Percentiles rank a stretch among this genome's conserved stretches.
Evolutionary conservation across 2,797 vertebrate genomes (phyloP).

Genomic region (Emydoidea blandingii): DNA sequence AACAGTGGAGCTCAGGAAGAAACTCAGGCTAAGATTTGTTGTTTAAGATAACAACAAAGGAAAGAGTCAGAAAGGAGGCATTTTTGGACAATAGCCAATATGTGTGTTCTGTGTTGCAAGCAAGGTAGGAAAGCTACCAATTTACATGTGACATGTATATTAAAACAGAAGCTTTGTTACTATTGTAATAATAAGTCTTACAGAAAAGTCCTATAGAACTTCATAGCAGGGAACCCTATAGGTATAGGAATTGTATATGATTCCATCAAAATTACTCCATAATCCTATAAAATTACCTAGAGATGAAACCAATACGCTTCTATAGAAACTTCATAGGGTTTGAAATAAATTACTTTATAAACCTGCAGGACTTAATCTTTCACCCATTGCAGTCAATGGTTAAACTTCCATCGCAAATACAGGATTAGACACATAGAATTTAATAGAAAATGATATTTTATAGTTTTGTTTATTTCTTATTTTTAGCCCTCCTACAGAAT

Average conservation of each 20-base stretch:
- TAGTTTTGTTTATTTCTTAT: neutral
- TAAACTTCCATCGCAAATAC: neutral
- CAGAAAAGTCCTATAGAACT: neutral
- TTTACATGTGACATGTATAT: neutral
- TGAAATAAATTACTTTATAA: neutral
- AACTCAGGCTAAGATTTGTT: neutral
- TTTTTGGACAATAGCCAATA: neutral
- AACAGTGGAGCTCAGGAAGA: neutral
- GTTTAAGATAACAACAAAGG: neutral
- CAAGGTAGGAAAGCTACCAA: neutral
- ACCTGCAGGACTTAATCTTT: neutral
- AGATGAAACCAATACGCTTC: neutral
- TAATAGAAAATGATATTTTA: neutral
- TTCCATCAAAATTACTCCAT: neutral
- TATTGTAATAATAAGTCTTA: neutral
- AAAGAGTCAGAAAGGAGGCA: rapidly evolving
- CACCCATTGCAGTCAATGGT: neutral
- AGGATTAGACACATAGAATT: neutral
- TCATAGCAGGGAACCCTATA: neutral
- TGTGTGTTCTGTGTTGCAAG: neutral
- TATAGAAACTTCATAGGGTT: neutral
- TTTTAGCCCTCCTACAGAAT: neutral
- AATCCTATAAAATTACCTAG: neutral
- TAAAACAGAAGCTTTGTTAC: neutral
- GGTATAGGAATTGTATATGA: neutral